Base-by-base conservation (phyloP, 2,888 invertebrate genomes). In the Xanthorhoe designata region DNA sequence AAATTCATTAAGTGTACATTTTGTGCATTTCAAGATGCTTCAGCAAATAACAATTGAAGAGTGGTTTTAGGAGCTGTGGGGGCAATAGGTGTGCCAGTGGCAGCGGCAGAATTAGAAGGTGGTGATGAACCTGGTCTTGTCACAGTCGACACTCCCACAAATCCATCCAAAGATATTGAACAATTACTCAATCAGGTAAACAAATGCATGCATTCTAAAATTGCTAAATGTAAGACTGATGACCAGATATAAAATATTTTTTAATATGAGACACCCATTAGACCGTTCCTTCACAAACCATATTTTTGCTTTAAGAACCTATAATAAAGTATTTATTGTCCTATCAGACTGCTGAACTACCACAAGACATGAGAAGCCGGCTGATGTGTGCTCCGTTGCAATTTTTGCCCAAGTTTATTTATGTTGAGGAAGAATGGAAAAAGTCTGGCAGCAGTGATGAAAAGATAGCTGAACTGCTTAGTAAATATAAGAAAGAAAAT, bases 41-140 rank as follows among this genome's bases (percentile, higher is more conserved):
- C 24, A 24, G 24, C 4, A 24, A 24, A 3, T 24, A 24, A 24
- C 24, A 24, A 24, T 24, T 24, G 24, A 24, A 24, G 1, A 1
- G 4, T 24, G 24, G 24, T 52, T 52, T 32, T 51, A 87, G 86
- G 86, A 35, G 87, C 86, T 18, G 78, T 81, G 67, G 92, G 91
- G n/a, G 91, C 91, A n/a, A 81, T 89, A 32, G 87, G 86, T 9
- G 87, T 81, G 0, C 91, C 93, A 0, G 94, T 94, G 52, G 95
- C 96, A 5, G 96, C 95, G 0, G 97, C 97, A 0, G 97, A 97
- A 85, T 95, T 97, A n/a, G 97, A 97, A 84, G 97, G 96, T 0
- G 96, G 96, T 0, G 96, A 97, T 75, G 97, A 97, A 79, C 96
- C 96, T 0, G 97, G 97, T 79, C 94, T 96, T 7, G 96, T 97